Evolutionary conservation across 2,888 invertebrate genomes (phyloP).

Genomic region (Acanthacorydalis orientalis): DNA sequence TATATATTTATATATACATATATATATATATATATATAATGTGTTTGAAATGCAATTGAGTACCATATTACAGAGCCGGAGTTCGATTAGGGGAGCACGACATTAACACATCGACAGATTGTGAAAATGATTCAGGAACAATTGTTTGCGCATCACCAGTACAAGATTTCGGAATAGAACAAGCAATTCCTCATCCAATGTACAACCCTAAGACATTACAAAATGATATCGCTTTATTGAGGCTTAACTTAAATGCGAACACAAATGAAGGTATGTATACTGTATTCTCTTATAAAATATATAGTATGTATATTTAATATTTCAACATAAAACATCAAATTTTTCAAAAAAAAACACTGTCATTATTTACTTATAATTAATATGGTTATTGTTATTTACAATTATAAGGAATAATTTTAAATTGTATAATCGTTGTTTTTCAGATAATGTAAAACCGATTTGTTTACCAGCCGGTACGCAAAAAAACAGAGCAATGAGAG

Average conservation of each 20-base stretch:
- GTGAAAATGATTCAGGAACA: conserved; percentile 19
- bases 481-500: conserved; percentile 24
- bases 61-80: conserved; percentile 26
- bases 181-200: conserved; percentile 31
- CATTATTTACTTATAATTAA: too few species aligned
- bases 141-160: conserved; percentile 26
- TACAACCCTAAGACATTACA: conserved; percentile 30
- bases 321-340: too few species aligned
- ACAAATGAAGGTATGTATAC: conserved; percentile 18
- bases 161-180: conserved; percentile 33
- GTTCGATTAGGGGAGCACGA: conserved; percentile 48
- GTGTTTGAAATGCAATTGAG: too few species aligned
- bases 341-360: too few species aligned
- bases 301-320: too few species aligned
- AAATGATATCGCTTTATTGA: conserved; percentile 41
- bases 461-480: conserved; percentile 26
- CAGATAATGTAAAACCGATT: conserved; percentile 25
- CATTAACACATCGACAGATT: conserved; percentile 25
- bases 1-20: not conserved
- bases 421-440: not conserved
- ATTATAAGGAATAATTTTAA: not conserved
- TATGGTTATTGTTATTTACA: too few species aligned
- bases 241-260: conserved; percentile 24
- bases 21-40: not conserved
- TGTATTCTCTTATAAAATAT: too few species aligned